Evolutionary conservation across 2,797 vertebrate species (phyloP), one percentile per base, ranked within the genome.

Genomic region (Sternotherus odoratus): DNA sequence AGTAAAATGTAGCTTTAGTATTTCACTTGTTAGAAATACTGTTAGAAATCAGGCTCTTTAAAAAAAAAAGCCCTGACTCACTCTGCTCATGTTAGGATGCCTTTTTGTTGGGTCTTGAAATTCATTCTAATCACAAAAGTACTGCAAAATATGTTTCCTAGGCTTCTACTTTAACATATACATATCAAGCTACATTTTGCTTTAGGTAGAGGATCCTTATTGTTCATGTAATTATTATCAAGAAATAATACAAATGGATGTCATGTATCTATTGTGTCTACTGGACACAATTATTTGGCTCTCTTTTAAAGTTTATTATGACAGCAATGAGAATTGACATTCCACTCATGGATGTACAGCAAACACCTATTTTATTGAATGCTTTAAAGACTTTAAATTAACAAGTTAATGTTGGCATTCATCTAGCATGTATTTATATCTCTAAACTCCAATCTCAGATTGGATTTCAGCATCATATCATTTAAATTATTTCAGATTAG

Each of bases 21-120:
- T 97, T 95, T 96, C 89, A 91, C 69, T 69, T 94, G 94, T 92
- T 95, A 91, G 80, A 95, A n/a, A n/a, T n/a, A n/a, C n/a, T n/a
- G n/a, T n/a, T n/a, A n/a, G n/a, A n/a, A n/a, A 90, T 23, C 81
- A 90, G 85, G n/a, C 93, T 96, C 85, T 88, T 95, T 94, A 60
- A 60, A 87, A 85, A 82, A 48, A 36, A 63, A 66, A 30, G 13
- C 74, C 66, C 50, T 95, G 95, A 96, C 77, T 95, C 96, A 92
- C 51, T 86, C 56, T 86, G 89, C 79, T 93, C 94, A 86, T 92
- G 91, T 24, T 77, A 85, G 53, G 89, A 81, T 82, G 85, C 74
- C 87, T 85, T 95, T 93, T 85, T 89, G 49, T 66, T 13, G 0
- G 77, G 88, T 77, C 86, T 96, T 92, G 80, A 91, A 78, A 83